phyloP scores from a whole-genome alignment of 2,888 invertebrate species.

The Pharmacophagus antenor region DNA sequence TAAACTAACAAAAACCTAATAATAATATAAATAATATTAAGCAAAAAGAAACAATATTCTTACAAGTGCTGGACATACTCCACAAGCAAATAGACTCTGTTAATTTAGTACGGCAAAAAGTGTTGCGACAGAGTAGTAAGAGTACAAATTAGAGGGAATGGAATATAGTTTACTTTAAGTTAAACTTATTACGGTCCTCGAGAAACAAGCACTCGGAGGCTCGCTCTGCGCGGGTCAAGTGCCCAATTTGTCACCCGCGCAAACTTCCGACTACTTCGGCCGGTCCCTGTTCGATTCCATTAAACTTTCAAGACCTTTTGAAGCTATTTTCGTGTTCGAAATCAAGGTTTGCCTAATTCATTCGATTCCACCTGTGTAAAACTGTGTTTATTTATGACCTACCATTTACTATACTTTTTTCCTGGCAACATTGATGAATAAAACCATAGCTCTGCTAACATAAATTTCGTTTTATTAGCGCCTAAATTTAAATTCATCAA shows the following conservation, averaged over 20 bases:
- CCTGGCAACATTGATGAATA: not conserved
- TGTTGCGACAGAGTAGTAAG: slow-evolving; percentile 52
- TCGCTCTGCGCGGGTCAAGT: slow-evolving; percentile 75
- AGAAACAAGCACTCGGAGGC: slow-evolving; percentile 75
- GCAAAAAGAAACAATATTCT: slow-evolving; percentile 17
- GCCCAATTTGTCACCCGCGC: slow-evolving; percentile 80
- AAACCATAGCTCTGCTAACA: not conserved
- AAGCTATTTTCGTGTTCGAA: slow-evolving; percentile 77
- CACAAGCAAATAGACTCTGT: slow-evolving; percentile 47
- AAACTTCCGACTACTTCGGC: slow-evolving; percentile 74
- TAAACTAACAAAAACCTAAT: slow-evolving; percentile 27
- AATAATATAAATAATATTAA: slow-evolving; percentile 27
- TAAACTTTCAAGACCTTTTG: slow-evolving; percentile 80
- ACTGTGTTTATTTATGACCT: slow-evolving; percentile 9
- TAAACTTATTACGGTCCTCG: slow-evolving; percentile 80
- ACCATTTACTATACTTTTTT: not conserved
- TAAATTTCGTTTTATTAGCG: slow-evolving; percentile 1
- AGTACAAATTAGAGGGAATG: slow-evolving; percentile 77
- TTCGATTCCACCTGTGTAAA: slow-evolving; percentile 46
- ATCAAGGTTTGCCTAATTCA: slow-evolving; percentile 75
- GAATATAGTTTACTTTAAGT: slow-evolving; percentile 81
- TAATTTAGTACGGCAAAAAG: slow-evolving; percentile 65
- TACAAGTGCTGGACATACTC: slow-evolving; percentile 21
- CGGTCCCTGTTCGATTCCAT: slow-evolving; percentile 77
- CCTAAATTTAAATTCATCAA: slow-evolving; percentile 26